Percentiles rank a stretch among this genome's conserved stretches.
phyloP scores from a whole-genome alignment of 2,797 vertebrate genomes.

The Leucoraja ocellata region DNA sequence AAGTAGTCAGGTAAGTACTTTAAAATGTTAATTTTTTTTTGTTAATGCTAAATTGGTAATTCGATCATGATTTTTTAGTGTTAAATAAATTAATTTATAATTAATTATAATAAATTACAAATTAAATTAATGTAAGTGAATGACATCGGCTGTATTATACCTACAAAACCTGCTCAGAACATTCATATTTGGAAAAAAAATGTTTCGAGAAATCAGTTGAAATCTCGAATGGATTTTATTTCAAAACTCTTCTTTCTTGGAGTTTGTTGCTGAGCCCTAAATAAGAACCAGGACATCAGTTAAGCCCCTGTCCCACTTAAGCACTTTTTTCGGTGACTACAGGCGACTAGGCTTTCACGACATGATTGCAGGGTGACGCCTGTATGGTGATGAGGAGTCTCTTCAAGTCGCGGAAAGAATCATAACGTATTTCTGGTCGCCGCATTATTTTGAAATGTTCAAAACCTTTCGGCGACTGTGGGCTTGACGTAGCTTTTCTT shows the following conservation, averaged over 20 bases:
- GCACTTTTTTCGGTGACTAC: too few relatives aligned
- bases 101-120: too few relatives aligned
- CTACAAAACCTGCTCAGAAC: not conserved
- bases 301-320: too few relatives aligned
- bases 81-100: too few relatives aligned
- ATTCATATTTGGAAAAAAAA: not conserved
- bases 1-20: not conserved
- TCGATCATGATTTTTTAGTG: not conserved
- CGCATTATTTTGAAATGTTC: too few relatives aligned
- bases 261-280: not conserved
- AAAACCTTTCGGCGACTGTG: too few relatives aligned
- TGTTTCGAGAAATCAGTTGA: not conserved
- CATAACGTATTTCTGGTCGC: too few relatives aligned
- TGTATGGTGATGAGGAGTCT: too few relatives aligned
- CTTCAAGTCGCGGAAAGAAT: too few relatives aligned
- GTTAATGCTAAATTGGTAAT: not conserved
- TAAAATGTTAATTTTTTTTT: not conserved
- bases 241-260: not conserved
- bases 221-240: not conserved
- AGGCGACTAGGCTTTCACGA: too few relatives aligned
- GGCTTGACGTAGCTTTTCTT: too few relatives aligned
- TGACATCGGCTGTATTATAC: not conserved
- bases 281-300: not conserved
- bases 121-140: not conserved
- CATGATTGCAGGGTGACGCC: too few relatives aligned